A percentile compares a stretch with the other conserved stretches of the same genome.
phyloP scores from a whole-genome alignment of 2,797 vertebrate species.

The Spatula clypeata region DNA sequence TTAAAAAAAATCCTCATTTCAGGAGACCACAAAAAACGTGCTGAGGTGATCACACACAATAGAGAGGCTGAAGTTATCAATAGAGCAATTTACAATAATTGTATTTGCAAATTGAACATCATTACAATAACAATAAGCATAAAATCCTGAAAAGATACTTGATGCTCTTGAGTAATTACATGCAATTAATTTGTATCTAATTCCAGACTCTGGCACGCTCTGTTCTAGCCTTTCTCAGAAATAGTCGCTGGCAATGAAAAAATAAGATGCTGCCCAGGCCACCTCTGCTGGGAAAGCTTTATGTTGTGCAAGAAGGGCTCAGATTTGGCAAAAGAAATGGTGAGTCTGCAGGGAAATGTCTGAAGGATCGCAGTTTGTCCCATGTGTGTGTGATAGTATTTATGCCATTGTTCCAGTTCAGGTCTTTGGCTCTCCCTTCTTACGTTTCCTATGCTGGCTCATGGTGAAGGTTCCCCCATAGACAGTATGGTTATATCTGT shows the following conservation, averaged over 20 bases:
- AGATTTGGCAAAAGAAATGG: constrained; percentile 30
- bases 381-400: neutral
- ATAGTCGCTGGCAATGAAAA: constrained; percentile 64
- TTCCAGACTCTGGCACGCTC: constrained; percentile 66
- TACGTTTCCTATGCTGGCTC: neutral
- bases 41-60: constrained; percentile 4
- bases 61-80: constrained; percentile 54
- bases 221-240: constrained; percentile 66
- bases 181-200: constrained; percentile 74
- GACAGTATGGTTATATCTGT: neutral
- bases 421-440: neutral
- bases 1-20: constrained; percentile 32
- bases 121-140: constrained; percentile 59
- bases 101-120: constrained; percentile 66
- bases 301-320: constrained; percentile 35
- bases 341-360: constrained; percentile 1
- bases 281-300: constrained; percentile 65
- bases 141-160: constrained; percentile 59
- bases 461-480: neutral
- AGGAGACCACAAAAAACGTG: constrained; percentile 28
- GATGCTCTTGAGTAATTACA: constrained; percentile 73
- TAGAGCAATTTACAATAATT: constrained; percentile 62
- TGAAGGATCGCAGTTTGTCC: neutral
- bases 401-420: neutral
- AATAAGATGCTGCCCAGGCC: constrained; percentile 46